These are phyloP conservation scores for Chionomys nivalis DNA, from an alignment of 2,113 vertebrate species.

Conservation along the genomic window DNA sequence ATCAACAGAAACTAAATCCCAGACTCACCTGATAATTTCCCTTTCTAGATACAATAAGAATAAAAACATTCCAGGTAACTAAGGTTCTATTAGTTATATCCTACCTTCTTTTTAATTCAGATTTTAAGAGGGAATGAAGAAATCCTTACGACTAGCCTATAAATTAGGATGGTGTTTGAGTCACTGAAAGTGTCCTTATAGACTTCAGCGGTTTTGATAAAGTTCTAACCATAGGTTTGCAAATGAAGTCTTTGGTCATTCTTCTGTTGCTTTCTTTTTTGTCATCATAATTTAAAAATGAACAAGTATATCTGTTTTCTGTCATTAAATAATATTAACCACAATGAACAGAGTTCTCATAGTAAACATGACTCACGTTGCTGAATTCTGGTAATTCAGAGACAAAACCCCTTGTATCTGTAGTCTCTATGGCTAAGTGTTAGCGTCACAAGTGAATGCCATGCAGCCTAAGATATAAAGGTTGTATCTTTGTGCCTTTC, in stretches of 20 bases:
- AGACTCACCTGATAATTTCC: background rate
- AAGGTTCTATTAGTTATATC: background rate
- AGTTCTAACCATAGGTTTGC: background rate
- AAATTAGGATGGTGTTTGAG: background rate
- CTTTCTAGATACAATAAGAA: conserved; percentile 35
- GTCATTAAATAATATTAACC: conserved; percentile 21
- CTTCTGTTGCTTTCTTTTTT: background rate
- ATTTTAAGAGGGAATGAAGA: background rate
- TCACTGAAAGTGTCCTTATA: background rate
- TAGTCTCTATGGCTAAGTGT: conserved; percentile 7
- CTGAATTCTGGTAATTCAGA: background rate
- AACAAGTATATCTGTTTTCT: background rate
- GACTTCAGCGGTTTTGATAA: background rate
- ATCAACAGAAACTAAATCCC: conserved; percentile 32
- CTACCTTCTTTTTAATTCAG: conserved; percentile 3
- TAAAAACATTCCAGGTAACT: conserved; percentile 33
- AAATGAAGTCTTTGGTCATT: background rate
- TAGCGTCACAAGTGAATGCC: conserved; percentile 46
- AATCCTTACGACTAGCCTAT: background rate
- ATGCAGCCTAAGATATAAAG: conserved; percentile 37
- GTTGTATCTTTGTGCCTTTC: conserved; percentile 54
- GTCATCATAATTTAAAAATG: background rate
- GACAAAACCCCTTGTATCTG: background rate
- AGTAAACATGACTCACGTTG: conserved; percentile 30
- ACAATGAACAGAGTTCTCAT: conserved; percentile 28